Conservation (phyloP, 2,888 invertebrate genomes). For the Leptura quadrifasciata region DNA sequence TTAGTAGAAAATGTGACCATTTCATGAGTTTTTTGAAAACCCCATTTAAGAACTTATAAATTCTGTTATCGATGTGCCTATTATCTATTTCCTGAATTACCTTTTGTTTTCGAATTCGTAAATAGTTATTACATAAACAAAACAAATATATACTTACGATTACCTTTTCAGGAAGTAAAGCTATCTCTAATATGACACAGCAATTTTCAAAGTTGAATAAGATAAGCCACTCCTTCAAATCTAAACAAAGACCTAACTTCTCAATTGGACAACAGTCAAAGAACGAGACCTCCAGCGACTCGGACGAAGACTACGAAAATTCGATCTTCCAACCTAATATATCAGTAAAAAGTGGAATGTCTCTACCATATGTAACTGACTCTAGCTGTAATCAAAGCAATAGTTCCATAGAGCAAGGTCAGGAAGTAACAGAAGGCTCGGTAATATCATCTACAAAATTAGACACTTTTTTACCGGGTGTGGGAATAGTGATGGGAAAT, state of each 20-base stretch:
- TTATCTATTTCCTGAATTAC: neutral
- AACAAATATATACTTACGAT: neutral
- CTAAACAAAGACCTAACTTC: slow-evolving; percentile 75
- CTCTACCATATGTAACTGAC: slow-evolving; percentile 60
- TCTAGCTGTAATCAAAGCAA: slow-evolving; percentile 58
- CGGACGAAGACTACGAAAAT: slow-evolving; percentile 81
- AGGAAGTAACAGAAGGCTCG: slow-evolving; percentile 67
- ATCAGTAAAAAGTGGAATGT: slow-evolving; percentile 57
- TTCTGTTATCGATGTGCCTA: too few species aligned
- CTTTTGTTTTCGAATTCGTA: neutral
- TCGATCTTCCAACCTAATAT: slow-evolving; percentile 73
- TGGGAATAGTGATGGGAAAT: slow-evolving; percentile 79
- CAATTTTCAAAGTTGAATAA: slow-evolving; percentile 91
- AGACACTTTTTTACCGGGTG: slow-evolving; percentile 79
- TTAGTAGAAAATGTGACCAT: too few species aligned
- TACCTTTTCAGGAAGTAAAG: slow-evolving; percentile 83
- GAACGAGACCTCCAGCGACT: slow-evolving; percentile 75
- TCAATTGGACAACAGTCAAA: slow-evolving; percentile 70
- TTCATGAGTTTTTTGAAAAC: too few species aligned
- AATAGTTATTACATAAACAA: neutral
- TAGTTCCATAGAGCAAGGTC: slow-evolving; percentile 61
- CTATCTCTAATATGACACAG: slow-evolving; percentile 89
- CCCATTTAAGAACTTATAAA: too few species aligned
- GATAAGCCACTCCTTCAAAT: slow-evolving; percentile 80
- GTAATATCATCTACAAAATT: slow-evolving; percentile 46